These are phyloP conservation scores for Drosophila pruinosa DNA, from an alignment of 1,140 invertebrate genomes.

Conservation along the genomic window DNA sequence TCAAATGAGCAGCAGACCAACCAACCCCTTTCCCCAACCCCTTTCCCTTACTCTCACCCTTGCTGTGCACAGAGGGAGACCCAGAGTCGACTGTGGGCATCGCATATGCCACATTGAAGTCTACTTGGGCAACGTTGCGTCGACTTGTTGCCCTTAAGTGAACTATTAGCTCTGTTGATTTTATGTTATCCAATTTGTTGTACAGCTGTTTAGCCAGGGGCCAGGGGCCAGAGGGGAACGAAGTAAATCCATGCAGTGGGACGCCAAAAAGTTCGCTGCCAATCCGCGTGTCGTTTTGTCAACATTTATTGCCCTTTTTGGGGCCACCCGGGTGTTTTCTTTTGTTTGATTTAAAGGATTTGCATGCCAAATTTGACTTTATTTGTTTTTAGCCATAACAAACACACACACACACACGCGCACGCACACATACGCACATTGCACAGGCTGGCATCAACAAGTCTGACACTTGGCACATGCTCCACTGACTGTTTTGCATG, in stretches of 20 bases:
- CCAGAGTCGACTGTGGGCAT: not conserved
- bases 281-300: conserved; percentile 54
- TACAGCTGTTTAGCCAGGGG: conserved; percentile 35
- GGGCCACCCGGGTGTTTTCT: conserved; percentile 37
- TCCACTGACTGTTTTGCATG: conserved; percentile 44
- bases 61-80: not conserved
- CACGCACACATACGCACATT: conserved; percentile 1
- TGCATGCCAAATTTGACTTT: conserved; percentile 75
- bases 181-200: conserved; percentile 79
- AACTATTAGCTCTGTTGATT: conserved; percentile 80
- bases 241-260: not conserved
- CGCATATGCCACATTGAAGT: not conserved
- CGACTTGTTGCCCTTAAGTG: conserved; percentile 64
- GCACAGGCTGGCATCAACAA: conserved; percentile 39
- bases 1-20: conserved; percentile 44
- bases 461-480: conserved; percentile 51
- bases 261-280: conserved; percentile 56
- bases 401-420: conserved; percentile 12
- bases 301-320: conserved; percentile 69
- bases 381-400: conserved; percentile 57
- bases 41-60: not conserved
- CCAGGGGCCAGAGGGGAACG: not conserved
- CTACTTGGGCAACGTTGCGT: not conserved
- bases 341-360: conserved; percentile 77
- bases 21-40: not conserved